A percentile compares a stretch with the other conserved stretches of the same genome.
These are phyloP conservation scores for Lordiphosa clarofinis DNA, from an alignment of 1,140 invertebrate genomes.

Conservation along the genomic window DNA sequence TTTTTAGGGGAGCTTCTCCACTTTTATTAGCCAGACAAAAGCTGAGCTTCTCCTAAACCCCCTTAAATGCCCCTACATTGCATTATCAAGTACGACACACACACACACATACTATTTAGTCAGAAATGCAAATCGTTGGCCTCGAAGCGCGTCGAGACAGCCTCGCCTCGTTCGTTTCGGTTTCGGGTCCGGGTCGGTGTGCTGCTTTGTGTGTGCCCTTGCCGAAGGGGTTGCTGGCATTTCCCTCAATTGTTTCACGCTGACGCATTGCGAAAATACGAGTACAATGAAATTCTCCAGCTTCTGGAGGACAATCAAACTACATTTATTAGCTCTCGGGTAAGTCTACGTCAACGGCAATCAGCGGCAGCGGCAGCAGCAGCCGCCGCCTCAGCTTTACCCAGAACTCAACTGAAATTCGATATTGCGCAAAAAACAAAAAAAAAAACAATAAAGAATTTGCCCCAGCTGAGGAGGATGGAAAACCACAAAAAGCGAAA, in stretches of 20 bases:
- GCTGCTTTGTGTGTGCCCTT: conserved; percentile 5
- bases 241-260: conserved; percentile 56
- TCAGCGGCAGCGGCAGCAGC: conserved; percentile 20
- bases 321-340: conserved; percentile 67
- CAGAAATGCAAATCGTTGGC: conserved; percentile 57
- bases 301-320: conserved; percentile 36
- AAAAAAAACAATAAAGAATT: conserved; percentile 45
- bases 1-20: background rate
- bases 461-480: conserved; percentile 4
- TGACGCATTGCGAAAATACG: conserved; percentile 54
- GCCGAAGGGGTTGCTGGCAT: conserved; percentile 19
- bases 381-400: conserved; percentile 36
- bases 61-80: background rate
- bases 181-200: conserved; percentile 8
- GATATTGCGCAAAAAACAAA: conserved; percentile 50
- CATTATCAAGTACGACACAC: background rate
- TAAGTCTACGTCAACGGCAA: conserved; percentile 11
- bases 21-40: conserved; percentile 52
- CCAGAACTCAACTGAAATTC: conserved; percentile 57
- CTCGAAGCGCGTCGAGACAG: conserved; percentile 16
- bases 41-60: conserved; percentile 13
- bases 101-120: conserved; percentile 1
- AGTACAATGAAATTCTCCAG: conserved; percentile 14
- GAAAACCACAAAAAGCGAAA: conserved; percentile 16
- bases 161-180: no score